Evolutionary conservation across 2,113 vertebrate species (phyloP).

Genomic region (Collichthys lucidus): DNA sequence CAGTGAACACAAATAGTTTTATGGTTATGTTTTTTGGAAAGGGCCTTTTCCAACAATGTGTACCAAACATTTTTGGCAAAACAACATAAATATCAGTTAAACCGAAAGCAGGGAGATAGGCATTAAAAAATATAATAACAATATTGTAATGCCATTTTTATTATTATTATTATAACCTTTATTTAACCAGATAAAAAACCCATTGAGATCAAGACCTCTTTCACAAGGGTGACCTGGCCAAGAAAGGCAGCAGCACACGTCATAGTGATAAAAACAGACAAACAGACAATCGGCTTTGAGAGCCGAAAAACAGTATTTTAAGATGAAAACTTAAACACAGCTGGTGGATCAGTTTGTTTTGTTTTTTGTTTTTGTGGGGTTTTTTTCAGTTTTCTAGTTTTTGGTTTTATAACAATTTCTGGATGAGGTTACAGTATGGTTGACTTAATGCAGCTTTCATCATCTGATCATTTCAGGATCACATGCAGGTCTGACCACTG

Average conservation of each 20-base stretch:
- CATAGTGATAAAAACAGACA: no score
- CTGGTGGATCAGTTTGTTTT: not conserved
- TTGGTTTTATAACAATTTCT: conserved; percentile 6
- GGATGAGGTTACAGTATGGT: not conserved
- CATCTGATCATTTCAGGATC: conserved; percentile 59
- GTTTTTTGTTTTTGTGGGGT: not conserved
- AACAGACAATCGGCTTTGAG: no score
- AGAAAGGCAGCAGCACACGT: no score
- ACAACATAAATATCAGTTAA: not conserved
- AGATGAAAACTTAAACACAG: not conserved
- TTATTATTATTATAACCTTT: no score
- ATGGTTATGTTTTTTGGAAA: not conserved
- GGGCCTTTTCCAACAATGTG: not conserved
- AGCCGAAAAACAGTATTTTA: not conserved
- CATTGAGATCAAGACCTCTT: no score
- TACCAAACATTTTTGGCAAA: not conserved
- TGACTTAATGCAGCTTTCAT: conserved; percentile 22
- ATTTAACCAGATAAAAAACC: no score
- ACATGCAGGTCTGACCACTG: conserved; percentile 41
- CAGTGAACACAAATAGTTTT: conserved; percentile 12
- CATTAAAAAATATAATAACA: not conserved
- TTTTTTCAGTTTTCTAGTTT: not conserved
- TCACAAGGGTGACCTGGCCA: no score
- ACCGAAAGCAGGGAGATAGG: not conserved
- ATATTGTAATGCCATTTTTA: not conserved